Evolutionary conservation across 2,888 invertebrate genomes (phyloP).

Genomic region (Cheilosia urbana): DNA sequence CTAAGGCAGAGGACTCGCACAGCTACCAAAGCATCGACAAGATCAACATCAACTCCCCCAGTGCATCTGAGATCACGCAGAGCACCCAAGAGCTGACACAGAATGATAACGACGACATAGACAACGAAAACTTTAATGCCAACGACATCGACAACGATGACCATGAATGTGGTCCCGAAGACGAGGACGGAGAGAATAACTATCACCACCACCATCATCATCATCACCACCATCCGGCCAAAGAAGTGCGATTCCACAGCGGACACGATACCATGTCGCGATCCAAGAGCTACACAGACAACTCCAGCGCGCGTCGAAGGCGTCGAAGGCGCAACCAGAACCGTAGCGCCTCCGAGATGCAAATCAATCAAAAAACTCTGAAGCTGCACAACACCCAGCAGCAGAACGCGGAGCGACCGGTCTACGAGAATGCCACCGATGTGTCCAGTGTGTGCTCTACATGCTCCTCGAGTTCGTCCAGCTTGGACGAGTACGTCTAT

Average conservation of each 20-base stretch:
- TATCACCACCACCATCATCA: constrained; percentile 71
- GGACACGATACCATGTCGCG: constrained; percentile 84
- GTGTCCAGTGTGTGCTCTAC: constrained; percentile 94
- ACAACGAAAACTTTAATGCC: constrained; percentile 81
- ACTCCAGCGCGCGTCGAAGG: constrained; percentile 82
- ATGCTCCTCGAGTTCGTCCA: constrained; percentile 94
- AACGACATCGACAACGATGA: constrained; percentile 76
- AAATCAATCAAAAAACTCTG: constrained; percentile 82
- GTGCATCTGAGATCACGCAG: constrained; percentile 82
- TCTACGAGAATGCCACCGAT: constrained; percentile 85
- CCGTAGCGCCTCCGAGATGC: constrained; percentile 83
- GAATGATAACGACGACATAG: constrained; percentile 70
- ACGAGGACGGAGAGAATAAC: constrained; percentile 70
- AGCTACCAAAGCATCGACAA: constrained; percentile 83
- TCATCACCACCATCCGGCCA: constrained; percentile 78
- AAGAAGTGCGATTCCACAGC: constrained; percentile 83
- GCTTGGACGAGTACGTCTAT: constrained; percentile 94
- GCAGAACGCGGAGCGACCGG: constrained; percentile 78
- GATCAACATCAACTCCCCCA: constrained; percentile 82
- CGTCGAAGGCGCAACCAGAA: constrained; percentile 82
- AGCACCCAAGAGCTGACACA: constrained; percentile 82
- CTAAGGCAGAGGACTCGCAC: constrained; percentile 82
- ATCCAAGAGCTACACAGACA: constrained; percentile 85
- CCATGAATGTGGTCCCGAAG: constrained; percentile 65
- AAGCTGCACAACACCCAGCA: constrained; percentile 81